Conservation (phyloP, 2,113 vertebrate species). For the Panthera uncia region DNA sequence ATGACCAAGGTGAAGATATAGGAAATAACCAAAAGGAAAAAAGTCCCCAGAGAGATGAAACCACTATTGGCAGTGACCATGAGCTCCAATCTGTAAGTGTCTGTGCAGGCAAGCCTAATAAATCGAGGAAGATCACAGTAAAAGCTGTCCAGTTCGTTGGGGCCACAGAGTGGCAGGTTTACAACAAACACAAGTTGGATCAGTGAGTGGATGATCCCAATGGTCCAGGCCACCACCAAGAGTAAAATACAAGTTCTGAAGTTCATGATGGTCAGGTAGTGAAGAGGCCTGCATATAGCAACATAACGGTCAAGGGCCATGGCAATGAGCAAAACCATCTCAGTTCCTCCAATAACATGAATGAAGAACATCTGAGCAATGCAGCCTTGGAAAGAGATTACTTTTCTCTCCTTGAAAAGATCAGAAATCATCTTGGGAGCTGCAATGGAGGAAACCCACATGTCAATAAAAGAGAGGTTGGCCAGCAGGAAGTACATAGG, state of each 20-base stretch:
- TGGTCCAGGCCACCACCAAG: constrained; percentile 25
- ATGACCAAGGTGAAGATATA: constrained; percentile 51
- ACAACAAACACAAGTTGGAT: constrained; percentile 46
- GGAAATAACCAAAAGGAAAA: constrained; percentile 45
- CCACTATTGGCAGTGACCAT: constrained; percentile 56
- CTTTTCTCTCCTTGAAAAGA: constrained; percentile 56
- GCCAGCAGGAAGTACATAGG: constrained; percentile 48
- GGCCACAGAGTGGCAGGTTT: constrained; percentile 46
- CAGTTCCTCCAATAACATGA: constrained; percentile 48
- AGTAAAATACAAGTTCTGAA: constrained; percentile 47
- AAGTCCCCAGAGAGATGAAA: constrained; percentile 52
- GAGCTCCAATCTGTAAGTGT: constrained; percentile 36
- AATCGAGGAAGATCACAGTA: constrained; percentile 55
- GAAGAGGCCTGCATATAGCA: constrained; percentile 44
- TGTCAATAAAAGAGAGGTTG: constrained; percentile 60
- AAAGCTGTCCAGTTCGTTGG: constrained; percentile 52
- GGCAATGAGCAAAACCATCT: constrained; percentile 55
- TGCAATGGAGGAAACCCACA: constrained; percentile 38
- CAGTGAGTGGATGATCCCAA: constrained; percentile 48
- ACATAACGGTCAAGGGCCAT: constrained; percentile 53
- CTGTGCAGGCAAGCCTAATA: constrained; percentile 48
- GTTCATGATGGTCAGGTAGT: constrained; percentile 33
- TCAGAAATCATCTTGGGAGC: constrained; percentile 56
- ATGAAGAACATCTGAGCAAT: constrained; percentile 53
- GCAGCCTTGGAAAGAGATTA: constrained; percentile 57